A percentile compares a stretch with the other conserved stretches of the same genome.
These are phyloP conservation scores for Periophthalmus magnuspinnatus DNA, from an alignment of 2,797 vertebrate genomes.

Conservation along the genomic window DNA sequence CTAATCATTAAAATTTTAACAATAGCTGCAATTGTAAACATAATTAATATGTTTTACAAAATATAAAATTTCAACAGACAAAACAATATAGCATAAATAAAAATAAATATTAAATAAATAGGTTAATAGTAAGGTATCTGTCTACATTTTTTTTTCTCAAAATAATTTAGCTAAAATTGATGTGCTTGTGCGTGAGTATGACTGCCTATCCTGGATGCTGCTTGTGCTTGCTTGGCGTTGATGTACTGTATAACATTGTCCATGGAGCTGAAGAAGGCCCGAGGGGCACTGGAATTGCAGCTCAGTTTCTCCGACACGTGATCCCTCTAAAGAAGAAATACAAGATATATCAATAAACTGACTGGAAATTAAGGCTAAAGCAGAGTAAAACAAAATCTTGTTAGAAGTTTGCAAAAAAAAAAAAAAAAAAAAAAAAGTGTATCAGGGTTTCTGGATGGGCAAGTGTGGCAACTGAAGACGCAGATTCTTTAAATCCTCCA, in stretches of 20 bases:
- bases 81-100: too few relatives aligned
- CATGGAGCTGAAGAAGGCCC: neutral
- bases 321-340: neutral
- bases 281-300: neutral
- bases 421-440: too few relatives aligned
- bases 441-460: neutral
- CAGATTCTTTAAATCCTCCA: too few relatives aligned
- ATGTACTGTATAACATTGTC: fast-evolving
- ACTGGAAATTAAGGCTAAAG: neutral
- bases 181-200: too few relatives aligned
- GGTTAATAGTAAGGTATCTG: neutral
- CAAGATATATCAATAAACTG: neutral
- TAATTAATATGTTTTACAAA: neutral
- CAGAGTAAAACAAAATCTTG: too few relatives aligned
- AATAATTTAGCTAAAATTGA: too few relatives aligned
- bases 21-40: neutral
- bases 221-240: neutral
- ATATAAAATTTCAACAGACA: too few relatives aligned
- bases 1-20: neutral
- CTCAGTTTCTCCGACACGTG: fast-evolving
- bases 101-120: neutral
- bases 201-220: neutral
- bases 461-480: too few relatives aligned
- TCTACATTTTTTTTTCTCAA: neutral
- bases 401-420: too few relatives aligned